phyloP scores from a whole-genome alignment of 2,113 vertebrate genomes.

The Dromiciops gliroides region DNA sequence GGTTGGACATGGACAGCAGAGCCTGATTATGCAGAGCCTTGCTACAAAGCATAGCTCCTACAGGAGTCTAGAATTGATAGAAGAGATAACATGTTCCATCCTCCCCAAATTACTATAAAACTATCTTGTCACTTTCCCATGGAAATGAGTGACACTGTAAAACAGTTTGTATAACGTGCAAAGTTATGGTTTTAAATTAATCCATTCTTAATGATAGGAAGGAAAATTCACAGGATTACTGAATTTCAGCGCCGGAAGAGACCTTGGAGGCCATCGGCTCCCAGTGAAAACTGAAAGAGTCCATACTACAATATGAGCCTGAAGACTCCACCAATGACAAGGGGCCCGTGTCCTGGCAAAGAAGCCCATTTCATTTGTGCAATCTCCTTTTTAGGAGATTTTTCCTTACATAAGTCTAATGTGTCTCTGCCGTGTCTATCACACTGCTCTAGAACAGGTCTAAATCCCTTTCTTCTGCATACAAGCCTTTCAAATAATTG shows the following conservation, averaged over 20 bases:
- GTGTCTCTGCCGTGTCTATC: too few relatives aligned
- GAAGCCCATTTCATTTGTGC: too few relatives aligned
- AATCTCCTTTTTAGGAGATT: too few relatives aligned
- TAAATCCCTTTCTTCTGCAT: too few relatives aligned
- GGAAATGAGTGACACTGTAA: neutral
- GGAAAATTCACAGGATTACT: constrained; percentile 16
- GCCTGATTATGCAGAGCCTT: neutral
- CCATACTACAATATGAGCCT: constrained; percentile 14
- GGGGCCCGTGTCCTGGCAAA: too few relatives aligned
- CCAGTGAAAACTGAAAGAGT: constrained; percentile 18
- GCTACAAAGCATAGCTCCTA: too few relatives aligned
- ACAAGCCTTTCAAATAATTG: too few relatives aligned
- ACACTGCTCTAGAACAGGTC: too few relatives aligned
- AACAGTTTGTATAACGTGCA: neutral
- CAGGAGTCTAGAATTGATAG: neutral
- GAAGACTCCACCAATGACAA: constrained; percentile 29
- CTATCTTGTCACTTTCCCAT: constrained; percentile 29
- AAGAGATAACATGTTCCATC: neutral
- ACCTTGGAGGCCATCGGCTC: too few relatives aligned
- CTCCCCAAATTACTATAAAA: constrained; percentile 15
- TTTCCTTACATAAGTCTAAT: too few relatives aligned
- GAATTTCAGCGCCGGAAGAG: neutral
- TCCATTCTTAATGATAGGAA: constrained; percentile 15
- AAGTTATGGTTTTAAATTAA: constrained; percentile 28
- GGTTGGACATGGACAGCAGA: neutral